Base-by-base conservation (phyloP, 2,888 invertebrate species). In the Brenthis hecate region DNA sequence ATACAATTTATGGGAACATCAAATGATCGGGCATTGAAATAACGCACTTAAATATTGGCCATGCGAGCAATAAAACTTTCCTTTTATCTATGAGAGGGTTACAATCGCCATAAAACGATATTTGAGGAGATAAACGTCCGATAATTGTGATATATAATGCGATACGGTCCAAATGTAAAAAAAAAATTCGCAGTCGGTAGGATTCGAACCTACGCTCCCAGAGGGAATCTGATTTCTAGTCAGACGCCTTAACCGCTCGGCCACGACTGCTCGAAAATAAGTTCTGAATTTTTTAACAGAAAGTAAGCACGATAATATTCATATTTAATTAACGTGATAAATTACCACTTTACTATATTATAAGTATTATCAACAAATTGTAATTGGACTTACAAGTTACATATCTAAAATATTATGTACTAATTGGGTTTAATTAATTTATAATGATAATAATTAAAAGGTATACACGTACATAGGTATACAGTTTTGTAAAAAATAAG, bases 141-240 rank as follows among this genome's bases (percentile, higher is more conserved):
- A 60, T 72, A 57, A 68, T 72, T 54, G 65, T 66, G 36, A 62
- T 61, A 64, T 51, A 56, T 36, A 43, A 11, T 54, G 61, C 36
- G 66, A 61, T 66, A 66, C 16, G 47, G 55, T n/a, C 36, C 50
- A 56, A 65, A 65, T 23, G 4, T 16, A 51, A 36, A 53, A 64
- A 50, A 19, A 66, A 5, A 13, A 32, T 66, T 60, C 96, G 96
- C 96, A 96, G 96, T 94, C 95, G 95, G 96, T 95, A 96, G 96
- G 96, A 96, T 95, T 96, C 96, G 96, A 96, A 96, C 96, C 96
- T 96, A 96, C 96, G 96, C 96, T 96, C 96, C 96, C 96, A 96
- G 95, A 96, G 96, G 96, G 96, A 96, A 96, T 96, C 96, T 96
- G 96, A 96, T 96, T 96, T 96, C 96, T 95, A 96, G 96, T 96